Evolutionary conservation across 2,888 invertebrate genomes (phyloP).

Genomic region (Cataglyphis livida): DNA sequence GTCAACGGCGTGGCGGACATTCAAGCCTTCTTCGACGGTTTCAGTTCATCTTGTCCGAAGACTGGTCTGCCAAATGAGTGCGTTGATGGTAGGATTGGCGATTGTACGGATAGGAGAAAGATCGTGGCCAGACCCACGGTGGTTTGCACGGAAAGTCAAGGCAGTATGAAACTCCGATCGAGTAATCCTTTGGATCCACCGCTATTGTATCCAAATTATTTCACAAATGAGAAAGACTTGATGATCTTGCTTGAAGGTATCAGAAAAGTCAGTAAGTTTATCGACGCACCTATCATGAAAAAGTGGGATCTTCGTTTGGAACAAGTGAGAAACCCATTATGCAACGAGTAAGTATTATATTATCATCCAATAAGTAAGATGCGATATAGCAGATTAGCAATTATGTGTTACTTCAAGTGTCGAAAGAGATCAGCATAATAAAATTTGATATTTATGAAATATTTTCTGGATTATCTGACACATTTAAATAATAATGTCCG

Average conservation of each 20-base stretch:
- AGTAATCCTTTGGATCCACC: constrained; percentile 89
- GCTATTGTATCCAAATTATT: constrained; percentile 91
- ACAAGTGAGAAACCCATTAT: constrained; percentile 87
- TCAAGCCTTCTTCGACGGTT: constrained; percentile 85
- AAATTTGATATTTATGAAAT: not conserved
- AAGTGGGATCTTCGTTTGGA: constrained; percentile 88
- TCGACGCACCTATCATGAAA: constrained; percentile 87
- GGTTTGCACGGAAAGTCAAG: constrained; percentile 83
- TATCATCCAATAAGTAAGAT: not conserved
- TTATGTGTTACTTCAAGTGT: not conserved
- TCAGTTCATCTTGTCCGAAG: constrained; percentile 81
- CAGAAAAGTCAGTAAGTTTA: constrained; percentile 87
- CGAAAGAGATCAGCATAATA: not conserved
- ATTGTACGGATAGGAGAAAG: constrained; percentile 77
- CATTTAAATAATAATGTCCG: not conserved
- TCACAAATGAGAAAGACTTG: constrained; percentile 89
- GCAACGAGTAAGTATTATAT: constrained; percentile 83
- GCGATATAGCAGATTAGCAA: too few species aligned
- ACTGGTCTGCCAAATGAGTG: constrained; percentile 79
- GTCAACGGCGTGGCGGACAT: constrained; percentile 83
- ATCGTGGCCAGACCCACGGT: constrained; percentile 84
- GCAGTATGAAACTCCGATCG: constrained; percentile 88
- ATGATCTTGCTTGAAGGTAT: constrained; percentile 88
- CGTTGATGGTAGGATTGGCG: constrained; percentile 71
- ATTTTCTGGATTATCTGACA: not conserved